Base-by-base conservation (phyloP, 2,113 vertebrate genomes). In the Notiomystis cincta region DNA sequence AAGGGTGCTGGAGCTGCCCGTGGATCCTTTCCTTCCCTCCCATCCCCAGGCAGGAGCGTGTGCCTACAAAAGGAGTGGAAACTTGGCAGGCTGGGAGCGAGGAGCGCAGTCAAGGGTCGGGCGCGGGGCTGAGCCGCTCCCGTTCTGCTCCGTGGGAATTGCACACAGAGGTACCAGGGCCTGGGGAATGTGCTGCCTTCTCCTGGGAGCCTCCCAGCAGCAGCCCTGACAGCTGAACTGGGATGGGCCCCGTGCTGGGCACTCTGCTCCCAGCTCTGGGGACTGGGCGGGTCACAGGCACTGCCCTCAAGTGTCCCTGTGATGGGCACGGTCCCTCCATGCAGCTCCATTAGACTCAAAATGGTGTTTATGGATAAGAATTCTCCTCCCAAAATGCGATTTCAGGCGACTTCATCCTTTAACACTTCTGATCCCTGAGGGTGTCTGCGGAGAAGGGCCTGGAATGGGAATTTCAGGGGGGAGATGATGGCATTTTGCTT, bases 11-110 rank as follows among this genome's bases (percentile, higher is more conserved):
- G 5, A 56, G 87, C 85, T 25, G 53, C 78, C 71, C 2, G 0
- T 30, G 19, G 95, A 31, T 53, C 14, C 79, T 91, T 88, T 64
- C 94, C 93, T 88, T 73, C 93, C 93, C 89, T 93, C 76, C 85
- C 86, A 48, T 42, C 78, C 60, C 87, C 90, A 48, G 61, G 87
- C 81, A 69, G 0, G 0, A 88, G 83, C 58, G 5, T 85, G 95
- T 96, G 93, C 95, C 94, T 93, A 81, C 95, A 96, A 93, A 96
- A 96, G 95, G 92, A 95, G 93, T 96, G 96, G 95, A 97, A 96
- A 97, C 92, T 96, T 95, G 95, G 96, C 85, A 95, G 91, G 79
- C 89, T 62, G 10, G 82, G 87, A 87, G 70, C 40, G 21, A 83
- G 38, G 67, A 95, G 94, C 6, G 0, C 88, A 87, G 78, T 23